Percentiles rank a stretch among this genome's conserved stretches.
phyloP scores from a whole-genome alignment of 2,113 vertebrate species.

The Notothenia rossii region DNA sequence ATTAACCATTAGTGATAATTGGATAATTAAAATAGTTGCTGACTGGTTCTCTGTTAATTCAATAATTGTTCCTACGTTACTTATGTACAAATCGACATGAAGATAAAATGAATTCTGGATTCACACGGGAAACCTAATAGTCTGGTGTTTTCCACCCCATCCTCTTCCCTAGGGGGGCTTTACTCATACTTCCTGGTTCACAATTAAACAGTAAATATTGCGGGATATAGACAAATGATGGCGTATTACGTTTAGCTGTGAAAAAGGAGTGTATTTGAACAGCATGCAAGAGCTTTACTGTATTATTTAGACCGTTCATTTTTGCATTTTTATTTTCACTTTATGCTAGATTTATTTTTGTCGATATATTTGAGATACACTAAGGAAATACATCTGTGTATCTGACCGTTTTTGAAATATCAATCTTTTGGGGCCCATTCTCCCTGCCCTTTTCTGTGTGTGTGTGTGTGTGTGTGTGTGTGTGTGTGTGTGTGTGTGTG shows the following conservation, averaged over 20 bases:
- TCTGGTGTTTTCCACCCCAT: too few species aligned
- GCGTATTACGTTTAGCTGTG: too few species aligned
- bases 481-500: too few species aligned
- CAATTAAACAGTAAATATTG: too few species aligned
- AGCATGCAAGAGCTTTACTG: background rate
- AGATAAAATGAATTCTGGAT: too few species aligned
- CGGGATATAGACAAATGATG: too few species aligned
- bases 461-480: too few species aligned
- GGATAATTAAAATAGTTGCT: background rate
- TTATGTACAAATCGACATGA: too few species aligned
- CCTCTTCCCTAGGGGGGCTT: too few species aligned
- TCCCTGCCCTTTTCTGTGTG: constrained; percentile 5
- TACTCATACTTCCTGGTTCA: too few species aligned
- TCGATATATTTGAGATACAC: background rate
- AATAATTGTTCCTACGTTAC: too few species aligned
- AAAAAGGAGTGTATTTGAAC: background rate
- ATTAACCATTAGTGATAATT: background rate
- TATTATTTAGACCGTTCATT: background rate
- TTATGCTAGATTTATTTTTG: background rate
- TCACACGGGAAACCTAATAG: too few species aligned
- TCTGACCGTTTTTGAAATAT: constrained; percentile 7
- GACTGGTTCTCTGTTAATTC: background rate
- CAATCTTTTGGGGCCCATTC: background rate
- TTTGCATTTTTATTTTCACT: background rate
- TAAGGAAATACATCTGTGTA: background rate